Percentiles rank a stretch among this genome's conserved stretches.
Evolutionary conservation across 1,140 invertebrate genomes (phyloP).

Genomic region (Trichonephila clavata): DNA sequence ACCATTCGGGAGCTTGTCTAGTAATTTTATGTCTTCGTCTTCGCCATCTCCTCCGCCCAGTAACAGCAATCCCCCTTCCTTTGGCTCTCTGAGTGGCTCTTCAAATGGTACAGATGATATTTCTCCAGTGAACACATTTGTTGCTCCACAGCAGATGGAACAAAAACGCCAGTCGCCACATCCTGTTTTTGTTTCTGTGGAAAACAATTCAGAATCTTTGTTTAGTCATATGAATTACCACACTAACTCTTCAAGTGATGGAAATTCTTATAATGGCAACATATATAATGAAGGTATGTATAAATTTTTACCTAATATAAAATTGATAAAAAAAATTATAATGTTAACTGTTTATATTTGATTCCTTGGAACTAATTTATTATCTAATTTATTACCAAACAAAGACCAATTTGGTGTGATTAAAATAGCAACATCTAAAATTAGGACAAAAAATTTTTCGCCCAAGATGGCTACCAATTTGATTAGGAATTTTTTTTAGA

Average conservation of each 20-base stretch:
- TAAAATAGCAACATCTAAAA: too few relatives aligned
- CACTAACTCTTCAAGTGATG: conserved; percentile 4
- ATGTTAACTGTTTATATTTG: neutral
- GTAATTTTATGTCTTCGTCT: conserved; percentile 70
- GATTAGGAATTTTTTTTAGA: too few relatives aligned
- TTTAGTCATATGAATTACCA: conserved; percentile 70
- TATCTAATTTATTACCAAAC: too few relatives aligned
- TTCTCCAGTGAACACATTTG: conserved; percentile 42
- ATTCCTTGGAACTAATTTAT: too few relatives aligned
- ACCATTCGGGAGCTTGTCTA: conserved; percentile 74
- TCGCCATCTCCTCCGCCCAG: conserved; percentile 58
- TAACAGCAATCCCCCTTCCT: conserved; percentile 50
- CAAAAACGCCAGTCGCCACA: conserved; percentile 54
- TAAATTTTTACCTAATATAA: neutral
- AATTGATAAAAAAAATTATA: neutral
- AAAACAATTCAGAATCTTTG: conserved; percentile 39
- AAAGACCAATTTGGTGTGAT: too few relatives aligned
- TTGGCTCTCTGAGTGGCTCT: conserved; percentile 23
- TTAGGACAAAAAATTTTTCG: too few relatives aligned
- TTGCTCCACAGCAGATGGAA: conserved; percentile 11
- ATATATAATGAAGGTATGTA: conserved; percentile 60
- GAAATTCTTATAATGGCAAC: conserved; percentile 60
- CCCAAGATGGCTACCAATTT: too few relatives aligned
- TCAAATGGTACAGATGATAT: conserved; percentile 33
- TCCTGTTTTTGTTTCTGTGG: conserved; percentile 37